Conservation (phyloP, 2,888 invertebrate genomes). For the Archips crataeganus region DNA sequence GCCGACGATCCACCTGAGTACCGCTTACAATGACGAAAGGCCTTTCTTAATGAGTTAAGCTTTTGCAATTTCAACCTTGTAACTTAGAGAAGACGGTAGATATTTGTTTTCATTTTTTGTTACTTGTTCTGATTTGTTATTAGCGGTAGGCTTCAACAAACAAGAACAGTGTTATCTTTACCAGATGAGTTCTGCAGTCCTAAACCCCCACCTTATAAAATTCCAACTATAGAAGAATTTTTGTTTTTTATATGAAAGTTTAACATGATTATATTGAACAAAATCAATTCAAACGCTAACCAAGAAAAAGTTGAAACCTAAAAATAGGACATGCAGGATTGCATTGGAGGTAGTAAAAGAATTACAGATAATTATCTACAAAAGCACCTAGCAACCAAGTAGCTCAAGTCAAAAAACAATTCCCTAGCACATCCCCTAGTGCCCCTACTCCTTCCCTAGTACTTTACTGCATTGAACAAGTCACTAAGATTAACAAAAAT, state of each 20-base stretch:
- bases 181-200: too few relatives aligned
- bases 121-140: too few relatives aligned
- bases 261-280: background rate
- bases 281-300: background rate
- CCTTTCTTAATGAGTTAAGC: too few relatives aligned
- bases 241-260: background rate
- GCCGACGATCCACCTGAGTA: too few relatives aligned
- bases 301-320: background rate
- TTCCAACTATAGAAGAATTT: too few relatives aligned
- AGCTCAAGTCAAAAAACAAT: background rate
- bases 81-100: too few relatives aligned
- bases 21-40: too few relatives aligned
- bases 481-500: constrained; percentile 4
- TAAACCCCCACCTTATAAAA: too few relatives aligned
- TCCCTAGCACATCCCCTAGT: background rate
- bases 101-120: too few relatives aligned
- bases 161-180: too few relatives aligned
- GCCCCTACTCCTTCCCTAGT: background rate
- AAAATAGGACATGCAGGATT: constrained; percentile 13
- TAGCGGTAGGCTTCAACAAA: too few relatives aligned
- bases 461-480: background rate
- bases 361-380: constrained; percentile 5
- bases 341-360: constrained; percentile 10
- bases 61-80: too few relatives aligned
- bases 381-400: constrained; percentile 19